Base-by-base conservation (phyloP, 2,113 vertebrate genomes). In the Corydoras maculifer region DNA sequence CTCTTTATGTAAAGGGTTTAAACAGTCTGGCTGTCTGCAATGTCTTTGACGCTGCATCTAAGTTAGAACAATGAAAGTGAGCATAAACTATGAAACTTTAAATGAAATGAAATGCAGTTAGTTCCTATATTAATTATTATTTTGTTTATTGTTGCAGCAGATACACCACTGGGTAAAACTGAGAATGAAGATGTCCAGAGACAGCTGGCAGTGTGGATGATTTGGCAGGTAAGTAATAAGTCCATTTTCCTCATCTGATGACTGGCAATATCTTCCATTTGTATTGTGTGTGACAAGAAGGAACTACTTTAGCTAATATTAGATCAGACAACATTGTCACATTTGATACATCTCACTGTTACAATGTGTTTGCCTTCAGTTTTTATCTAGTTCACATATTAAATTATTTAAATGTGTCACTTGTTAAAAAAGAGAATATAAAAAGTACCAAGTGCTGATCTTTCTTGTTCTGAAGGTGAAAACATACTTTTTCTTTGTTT, bases 221-320 rank as follows among this genome's bases (percentile, higher is more conserved):
- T 76, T 59, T 84, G 85, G 82, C 85, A 90, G 87, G 89, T 91
- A 79, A 85, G 81, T 57, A 69, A 63, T 4, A 12, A 58, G 54
- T 65, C 29, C 6, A 59, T 51, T 61, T 53, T 2, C 2, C 49
- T 73, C 1, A 59, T 61, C 51, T 35, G 18, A 64, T 43, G 69
- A n/a, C 32, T 43, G 14, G 31, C 31, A 31, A 3, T 13, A 63
- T 11, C 9, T 48, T 68, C 35, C 9, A 53, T 58, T 63, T 58
- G 13, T 57, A n/a, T 63, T 63, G 30, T 55, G 18, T 32, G 35
- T 32, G 4, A 66, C 51, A 66, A 51, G 62, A 25, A 61, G 15
- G 10, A 61, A 25, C 55, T 12, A 62, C 50, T 62, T 49, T 62
- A 31, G 54, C 31, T 30, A 30, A 49, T 43, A 43, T 43, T 43